Base-by-base conservation (phyloP, 2,797 vertebrate genomes). In the Avahi laniger region DNA sequence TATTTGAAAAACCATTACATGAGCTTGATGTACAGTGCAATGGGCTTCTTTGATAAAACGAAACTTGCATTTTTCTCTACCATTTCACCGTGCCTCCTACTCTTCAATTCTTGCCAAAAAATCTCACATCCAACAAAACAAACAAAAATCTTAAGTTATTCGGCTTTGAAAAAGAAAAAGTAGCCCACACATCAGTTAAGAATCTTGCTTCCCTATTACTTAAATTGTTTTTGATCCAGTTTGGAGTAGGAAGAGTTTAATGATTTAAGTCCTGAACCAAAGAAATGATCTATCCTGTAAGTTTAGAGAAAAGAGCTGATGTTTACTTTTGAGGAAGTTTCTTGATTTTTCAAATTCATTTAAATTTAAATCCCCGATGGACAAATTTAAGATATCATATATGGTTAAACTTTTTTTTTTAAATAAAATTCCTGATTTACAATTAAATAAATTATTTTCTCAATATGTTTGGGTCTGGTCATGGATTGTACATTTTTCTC, bases 371-470 rank as follows among this genome's bases (percentile, higher is more conserved):
- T 94, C 18, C 12, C 81, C 83, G 91, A 12, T 46, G 70, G 72
- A 67, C 8, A 93, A 85, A 92, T 33, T 92, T 48, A 93, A n/a
- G 22, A 85, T 76, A 26, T 97, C 28, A n/a, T 95, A 95, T 52
- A 79, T 50, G 61, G 52, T 93, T 88, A 83, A 90, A 86, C 20
- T 70, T 89, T 95, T 86, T 86, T 70, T 11, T 11, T 33, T 85
- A 92, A 94, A 87, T 78, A 70, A 92, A 94, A 95, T 76, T 92
- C 61, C 52, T 94, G 52, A 84, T 93, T 95, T 96, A 96, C n/a
- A 96, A 81, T 87, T 81, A 65, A 98, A 97, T 97, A 97, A 97
- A 97, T 97, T 97, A 97, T 97, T 97, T 98, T 98, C 94, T 97
- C 83, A 97, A 24, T 94, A 96, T 93, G 84, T 91, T 92, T 93